Base-by-base conservation (phyloP, 1,140 invertebrate species). In the Lithobius niger region DNA sequence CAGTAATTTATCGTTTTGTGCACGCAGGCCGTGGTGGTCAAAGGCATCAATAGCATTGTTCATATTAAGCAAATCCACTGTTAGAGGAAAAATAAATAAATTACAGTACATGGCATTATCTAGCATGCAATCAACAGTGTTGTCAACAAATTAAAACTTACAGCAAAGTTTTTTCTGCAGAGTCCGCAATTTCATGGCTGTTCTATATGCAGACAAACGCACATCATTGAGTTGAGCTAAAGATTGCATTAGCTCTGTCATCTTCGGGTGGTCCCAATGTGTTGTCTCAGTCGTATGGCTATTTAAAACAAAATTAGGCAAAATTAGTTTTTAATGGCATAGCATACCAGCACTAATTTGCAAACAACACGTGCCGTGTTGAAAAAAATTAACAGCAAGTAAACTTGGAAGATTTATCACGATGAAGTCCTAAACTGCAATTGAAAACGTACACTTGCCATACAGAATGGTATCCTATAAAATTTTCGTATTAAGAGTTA, bases 181-280 rank as follows among this genome's bases (percentile, higher is more conserved):
- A n/a, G 88, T 84, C 53, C 96, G 76, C 18, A 99, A 77, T 73
- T 99, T 99, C 78, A 98, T 85, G 13, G 94, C 95, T 15, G 95
- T 98, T 65, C 97, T 78, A 73, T 99, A 99, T 6, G 96, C 97
- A 26, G 93, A 96, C 73, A 97, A 99, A 61, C 93, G 81, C 45
- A 99, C 91, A 72, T 97, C 88, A 74, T 99, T 99, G 44, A 97
- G 81, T 66, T 95, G 87, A 3, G 86, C 81, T 59, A 97, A 74
- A 6, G 86, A 84, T 67, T 86, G 82, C 77, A 97, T 87, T 58
- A 97, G 76, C 59, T 94, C 87, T 60, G 92, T 84, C 89, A 97
- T 95, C 69, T 88, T 85, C 22, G 95, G 95, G 75, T 99, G 94
- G 79, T 98, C 92, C 93, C 93, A 97, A 70, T 95, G 88, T 3